These are phyloP conservation scores for Phocoena phocoena DNA, from an alignment of 2,113 vertebrate genomes.

Conservation along the genomic window DNA sequence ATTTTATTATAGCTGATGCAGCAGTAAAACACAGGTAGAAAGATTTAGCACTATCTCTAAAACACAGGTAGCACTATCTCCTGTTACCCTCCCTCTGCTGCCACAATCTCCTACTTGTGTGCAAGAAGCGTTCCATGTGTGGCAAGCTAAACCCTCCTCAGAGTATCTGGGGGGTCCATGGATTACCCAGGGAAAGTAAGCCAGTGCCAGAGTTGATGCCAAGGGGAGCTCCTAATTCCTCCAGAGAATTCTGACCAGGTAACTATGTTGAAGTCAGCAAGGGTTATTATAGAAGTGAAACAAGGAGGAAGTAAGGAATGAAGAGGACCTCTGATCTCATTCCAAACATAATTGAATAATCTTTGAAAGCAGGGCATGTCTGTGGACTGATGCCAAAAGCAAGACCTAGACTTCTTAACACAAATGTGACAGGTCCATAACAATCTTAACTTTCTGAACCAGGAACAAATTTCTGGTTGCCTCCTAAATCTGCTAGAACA, in stretches of 20 bases:
- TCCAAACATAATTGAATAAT: not conserved
- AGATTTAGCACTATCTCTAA: not conserved
- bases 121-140: not conserved
- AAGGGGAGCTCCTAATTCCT: not conserved
- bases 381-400: not conserved
- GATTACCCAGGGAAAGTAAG: not conserved
- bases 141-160: not conserved
- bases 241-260: not conserved
- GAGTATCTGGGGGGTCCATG: not conserved
- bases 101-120: not conserved
- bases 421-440: not conserved
- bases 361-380: not conserved
- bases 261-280: not conserved
- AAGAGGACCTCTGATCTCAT: not conserved
- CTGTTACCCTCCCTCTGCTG: not conserved
- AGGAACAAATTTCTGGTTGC: not conserved
- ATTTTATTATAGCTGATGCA: slow-evolving; percentile 30
- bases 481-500: not conserved
- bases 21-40: not conserved
- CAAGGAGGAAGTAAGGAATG: not conserved
- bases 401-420: not conserved
- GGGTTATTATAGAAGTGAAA: not conserved
- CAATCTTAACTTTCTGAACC: not conserved
- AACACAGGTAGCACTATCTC: not conserved
- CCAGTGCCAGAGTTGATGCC: not conserved